phyloP scores from a whole-genome alignment of 2,888 invertebrate species.

The Ephialtes manifestator region DNA sequence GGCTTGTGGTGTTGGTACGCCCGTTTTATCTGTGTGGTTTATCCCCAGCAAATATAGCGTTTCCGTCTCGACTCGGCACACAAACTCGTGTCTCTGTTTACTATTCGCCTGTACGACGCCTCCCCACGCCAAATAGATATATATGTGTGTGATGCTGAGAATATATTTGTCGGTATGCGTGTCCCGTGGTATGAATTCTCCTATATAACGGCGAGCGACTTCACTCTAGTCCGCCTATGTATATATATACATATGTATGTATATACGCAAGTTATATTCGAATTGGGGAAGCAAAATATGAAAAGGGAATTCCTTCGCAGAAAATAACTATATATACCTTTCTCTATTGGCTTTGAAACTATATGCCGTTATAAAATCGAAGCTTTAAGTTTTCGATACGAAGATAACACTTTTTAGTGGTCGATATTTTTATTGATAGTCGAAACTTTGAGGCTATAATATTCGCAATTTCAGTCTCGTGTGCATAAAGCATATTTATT shows the following conservation, averaged over 20 bases:
- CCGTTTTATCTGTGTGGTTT: constrained; percentile 61
- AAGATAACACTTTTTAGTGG: not conserved
- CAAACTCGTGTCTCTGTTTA: constrained; percentile 54
- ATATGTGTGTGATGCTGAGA: constrained; percentile 4
- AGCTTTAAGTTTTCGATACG: not conserved
- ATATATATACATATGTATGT: not conserved
- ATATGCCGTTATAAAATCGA: constrained; percentile 3
- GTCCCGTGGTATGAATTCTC: not conserved
- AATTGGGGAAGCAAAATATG: constrained; percentile 21
- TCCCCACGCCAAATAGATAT: constrained; percentile 26
- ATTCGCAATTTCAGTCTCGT: not conserved
- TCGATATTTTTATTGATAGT: not conserved
- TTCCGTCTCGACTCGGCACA: constrained; percentile 56
- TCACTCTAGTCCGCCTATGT: not conserved
- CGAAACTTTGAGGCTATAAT: not conserved
- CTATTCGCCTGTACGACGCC: constrained; percentile 39
- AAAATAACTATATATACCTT: constrained; percentile 9
- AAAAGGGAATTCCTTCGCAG: constrained; percentile 11
- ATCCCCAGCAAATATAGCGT: constrained; percentile 65
- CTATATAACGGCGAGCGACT: constrained; percentile 10
- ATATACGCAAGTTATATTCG: not conserved
- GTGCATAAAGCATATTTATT: too few relatives aligned
- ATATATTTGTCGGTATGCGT: not conserved
- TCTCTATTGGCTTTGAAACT: constrained; percentile 8
- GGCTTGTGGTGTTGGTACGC: not conserved